Conservation (phyloP, 2,113 vertebrate species). For the Brachyhypopomus occidentalis region DNA sequence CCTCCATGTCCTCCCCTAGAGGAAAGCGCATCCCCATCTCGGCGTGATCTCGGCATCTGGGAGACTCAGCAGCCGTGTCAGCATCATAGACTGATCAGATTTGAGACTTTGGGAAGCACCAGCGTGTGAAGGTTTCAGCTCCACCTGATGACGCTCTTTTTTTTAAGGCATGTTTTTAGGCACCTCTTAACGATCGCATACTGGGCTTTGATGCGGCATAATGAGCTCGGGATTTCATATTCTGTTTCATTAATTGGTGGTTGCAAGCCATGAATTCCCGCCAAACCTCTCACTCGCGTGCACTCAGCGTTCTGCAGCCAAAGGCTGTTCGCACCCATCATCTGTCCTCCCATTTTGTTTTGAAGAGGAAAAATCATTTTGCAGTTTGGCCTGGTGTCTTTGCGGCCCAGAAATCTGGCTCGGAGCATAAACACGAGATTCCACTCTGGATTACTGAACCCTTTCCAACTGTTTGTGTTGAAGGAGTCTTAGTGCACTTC, state of each 20-base stretch:
- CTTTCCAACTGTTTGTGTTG: conserved; percentile 56
- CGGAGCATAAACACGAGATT: conserved; percentile 52
- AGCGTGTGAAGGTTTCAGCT: background rate
- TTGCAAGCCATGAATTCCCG: conserved; percentile 45
- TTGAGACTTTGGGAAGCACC: background rate
- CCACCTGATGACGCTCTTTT: conserved; percentile 13
- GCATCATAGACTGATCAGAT: background rate
- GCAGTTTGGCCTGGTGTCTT: conserved; percentile 43
- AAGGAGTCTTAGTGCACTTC: conserved; percentile 48
- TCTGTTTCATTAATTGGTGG: conserved; percentile 46
- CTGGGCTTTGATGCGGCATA: conserved; percentile 27
- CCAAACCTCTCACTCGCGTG: conserved; percentile 44
- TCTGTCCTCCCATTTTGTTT: conserved; percentile 51
- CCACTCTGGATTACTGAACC: conserved; percentile 47
- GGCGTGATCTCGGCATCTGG: background rate
- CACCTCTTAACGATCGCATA: conserved; percentile 18
- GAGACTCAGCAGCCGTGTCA: conserved; percentile 20
- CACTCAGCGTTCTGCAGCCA: conserved; percentile 41
- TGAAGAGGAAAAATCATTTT: conserved; percentile 51
- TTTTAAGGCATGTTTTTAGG: conserved; percentile 3
- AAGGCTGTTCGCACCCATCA: conserved; percentile 51
- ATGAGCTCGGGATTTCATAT: conserved; percentile 46
- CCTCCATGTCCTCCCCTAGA: conserved; percentile 25
- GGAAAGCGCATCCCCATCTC: conserved; percentile 15
- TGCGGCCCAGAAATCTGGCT: conserved; percentile 39